phyloP scores from a whole-genome alignment of 2,888 invertebrate genomes.

The Yponomeuta cagnagella region DNA sequence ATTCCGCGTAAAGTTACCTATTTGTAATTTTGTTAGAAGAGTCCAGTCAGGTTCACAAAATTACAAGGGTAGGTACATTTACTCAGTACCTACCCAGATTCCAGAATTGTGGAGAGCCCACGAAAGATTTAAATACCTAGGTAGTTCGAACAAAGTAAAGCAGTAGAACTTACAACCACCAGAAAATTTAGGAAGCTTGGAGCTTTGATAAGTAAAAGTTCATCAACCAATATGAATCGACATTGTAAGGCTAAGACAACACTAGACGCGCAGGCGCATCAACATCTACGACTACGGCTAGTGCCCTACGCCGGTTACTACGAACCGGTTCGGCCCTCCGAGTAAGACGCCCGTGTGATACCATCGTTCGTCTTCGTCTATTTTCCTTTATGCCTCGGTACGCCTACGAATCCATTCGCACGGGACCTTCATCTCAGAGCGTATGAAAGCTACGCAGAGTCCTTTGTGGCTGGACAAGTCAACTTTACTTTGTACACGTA shows the following conservation, averaged over 20 bases:
- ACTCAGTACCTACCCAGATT: no score
- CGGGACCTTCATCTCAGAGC: conserved; percentile 14
- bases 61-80: no score
- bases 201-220: no score
- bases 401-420: conserved; percentile 25
- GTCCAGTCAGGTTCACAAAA: no score
- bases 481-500: conserved; percentile 34
- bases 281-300: conserved; percentile 23
- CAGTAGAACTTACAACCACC: no score
- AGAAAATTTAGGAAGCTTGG: no score
- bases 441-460: conserved; percentile 19
- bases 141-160: no score
- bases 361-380: conserved; percentile 52
- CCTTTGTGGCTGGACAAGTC: conserved; percentile 27
- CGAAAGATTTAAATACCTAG: no score
- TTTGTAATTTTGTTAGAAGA: no score
- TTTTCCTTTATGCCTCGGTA: conserved; percentile 40
- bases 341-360: conserved; percentile 47
- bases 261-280: conserved; percentile 5
- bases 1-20: no score
- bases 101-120: no score
- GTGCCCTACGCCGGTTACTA: conserved; percentile 60
- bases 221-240: neutral
- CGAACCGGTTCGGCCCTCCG: conserved; percentile 48
- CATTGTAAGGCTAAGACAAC: neutral